phyloP scores from a whole-genome alignment of 2,113 vertebrate genomes.

The Rattus norvegicus region DNA sequence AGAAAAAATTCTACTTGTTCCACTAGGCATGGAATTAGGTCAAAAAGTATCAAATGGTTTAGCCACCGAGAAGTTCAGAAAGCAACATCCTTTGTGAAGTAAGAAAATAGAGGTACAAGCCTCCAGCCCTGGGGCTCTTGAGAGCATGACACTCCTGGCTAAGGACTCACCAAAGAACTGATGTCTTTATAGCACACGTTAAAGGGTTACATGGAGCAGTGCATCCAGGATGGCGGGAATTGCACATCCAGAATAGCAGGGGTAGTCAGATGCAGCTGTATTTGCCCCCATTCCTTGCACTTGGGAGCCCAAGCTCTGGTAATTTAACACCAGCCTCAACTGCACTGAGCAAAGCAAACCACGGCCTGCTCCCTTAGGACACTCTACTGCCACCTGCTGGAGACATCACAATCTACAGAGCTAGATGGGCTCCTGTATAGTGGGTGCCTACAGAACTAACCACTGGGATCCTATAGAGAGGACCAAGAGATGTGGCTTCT shows the following conservation, averaged over 20 bases:
- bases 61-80: neutral
- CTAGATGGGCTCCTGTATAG: neutral
- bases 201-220: neutral
- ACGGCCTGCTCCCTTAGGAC: neutral
- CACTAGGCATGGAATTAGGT: neutral
- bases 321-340: neutral
- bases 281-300: neutral
- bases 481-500: neutral
- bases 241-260: neutral
- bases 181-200: neutral
- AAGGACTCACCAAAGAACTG: neutral
- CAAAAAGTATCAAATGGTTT: neutral
- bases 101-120: neutral
- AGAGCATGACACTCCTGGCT: neutral
- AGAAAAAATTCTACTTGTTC: neutral
- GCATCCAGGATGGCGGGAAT: neutral
- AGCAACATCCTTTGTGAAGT: neutral
- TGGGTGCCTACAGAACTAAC: neutral
- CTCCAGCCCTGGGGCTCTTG: neutral
- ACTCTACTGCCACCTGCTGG: constrained; percentile 46
- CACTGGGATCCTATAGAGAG: neutral
- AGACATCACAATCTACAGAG: neutral
- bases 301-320: neutral
- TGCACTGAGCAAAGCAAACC: neutral
- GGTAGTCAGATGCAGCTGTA: neutral